Conservation (phyloP, 2,888 invertebrate species). For the Rotaria socialis region DNA sequence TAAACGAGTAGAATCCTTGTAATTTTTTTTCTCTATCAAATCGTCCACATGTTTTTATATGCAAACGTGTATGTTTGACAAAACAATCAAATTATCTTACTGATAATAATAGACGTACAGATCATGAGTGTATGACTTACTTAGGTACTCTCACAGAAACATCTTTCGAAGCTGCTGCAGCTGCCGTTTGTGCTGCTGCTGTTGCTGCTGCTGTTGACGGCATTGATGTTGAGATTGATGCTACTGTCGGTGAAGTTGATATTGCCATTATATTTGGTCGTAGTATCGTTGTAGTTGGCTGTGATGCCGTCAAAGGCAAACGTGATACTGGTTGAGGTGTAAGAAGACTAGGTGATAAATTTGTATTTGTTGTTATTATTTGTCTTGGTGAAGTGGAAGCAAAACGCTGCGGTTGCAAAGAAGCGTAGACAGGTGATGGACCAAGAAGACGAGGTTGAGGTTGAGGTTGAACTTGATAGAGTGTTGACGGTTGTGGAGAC, state of each 20-base stretch:
- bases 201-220: neutral
- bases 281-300: neutral
- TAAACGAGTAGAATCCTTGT: too few relatives aligned
- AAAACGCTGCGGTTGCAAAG: neutral
- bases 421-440: neutral
- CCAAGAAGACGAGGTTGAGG: neutral
- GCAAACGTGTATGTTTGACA: too few relatives aligned
- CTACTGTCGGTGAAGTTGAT: neutral
- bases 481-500: neutral
- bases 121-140: neutral
- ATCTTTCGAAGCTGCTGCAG: slow-evolving; percentile 34
- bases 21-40: too few relatives aligned
- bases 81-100: too few relatives aligned
- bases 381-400: neutral
- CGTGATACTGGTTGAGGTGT: neutral
- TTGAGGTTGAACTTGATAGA: neutral
- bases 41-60: too few relatives aligned
- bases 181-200: neutral
- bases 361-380: neutral
- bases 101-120: too few relatives aligned
- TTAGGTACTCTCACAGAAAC: slow-evolving; percentile 34
- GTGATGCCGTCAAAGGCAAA: neutral
- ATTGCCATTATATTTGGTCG: neutral
- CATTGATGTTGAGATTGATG: neutral
- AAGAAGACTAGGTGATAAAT: neutral